These are phyloP conservation scores for Cariama cristata DNA, from an alignment of 2,113 vertebrate species.

Conservation along the genomic window DNA sequence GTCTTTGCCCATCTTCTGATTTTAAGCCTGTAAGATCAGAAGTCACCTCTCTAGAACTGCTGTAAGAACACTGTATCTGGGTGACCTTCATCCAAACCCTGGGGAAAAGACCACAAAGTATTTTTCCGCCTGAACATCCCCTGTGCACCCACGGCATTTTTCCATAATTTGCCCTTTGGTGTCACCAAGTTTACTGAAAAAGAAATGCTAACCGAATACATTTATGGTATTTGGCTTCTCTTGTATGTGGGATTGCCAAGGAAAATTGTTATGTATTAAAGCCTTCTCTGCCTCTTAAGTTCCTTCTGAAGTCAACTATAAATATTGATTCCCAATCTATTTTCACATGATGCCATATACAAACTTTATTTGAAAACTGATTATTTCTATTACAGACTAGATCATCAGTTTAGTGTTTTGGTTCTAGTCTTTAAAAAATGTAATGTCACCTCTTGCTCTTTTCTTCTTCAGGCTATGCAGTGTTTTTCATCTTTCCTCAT, in stretches of 20 bases:
- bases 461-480: background rate
- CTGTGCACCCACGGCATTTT: slow-evolving; percentile 69
- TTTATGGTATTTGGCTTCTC: background rate
- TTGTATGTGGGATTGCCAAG: background rate
- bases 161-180: slow-evolving; percentile 57
- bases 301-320: background rate
- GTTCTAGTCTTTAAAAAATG: background rate
- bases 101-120: slow-evolving; percentile 34
- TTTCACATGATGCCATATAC: background rate
- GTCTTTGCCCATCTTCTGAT: background rate
- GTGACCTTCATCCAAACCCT: slow-evolving; percentile 63
- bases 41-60: background rate
- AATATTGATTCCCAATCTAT: background rate
- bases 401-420: background rate
- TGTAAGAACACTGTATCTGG: background rate
- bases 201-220: background rate
- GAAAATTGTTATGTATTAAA: background rate
- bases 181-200: slow-evolving; percentile 67
- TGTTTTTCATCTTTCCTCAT: background rate
- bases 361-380: background rate
- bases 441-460: background rate
- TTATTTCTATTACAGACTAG: background rate
- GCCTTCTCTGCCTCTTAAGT: background rate
- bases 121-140: slow-evolving; percentile 60
- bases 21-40: slow-evolving; percentile 5